phyloP scores from a whole-genome alignment of 2,113 vertebrate species.

The Polypterus senegalus region DNA sequence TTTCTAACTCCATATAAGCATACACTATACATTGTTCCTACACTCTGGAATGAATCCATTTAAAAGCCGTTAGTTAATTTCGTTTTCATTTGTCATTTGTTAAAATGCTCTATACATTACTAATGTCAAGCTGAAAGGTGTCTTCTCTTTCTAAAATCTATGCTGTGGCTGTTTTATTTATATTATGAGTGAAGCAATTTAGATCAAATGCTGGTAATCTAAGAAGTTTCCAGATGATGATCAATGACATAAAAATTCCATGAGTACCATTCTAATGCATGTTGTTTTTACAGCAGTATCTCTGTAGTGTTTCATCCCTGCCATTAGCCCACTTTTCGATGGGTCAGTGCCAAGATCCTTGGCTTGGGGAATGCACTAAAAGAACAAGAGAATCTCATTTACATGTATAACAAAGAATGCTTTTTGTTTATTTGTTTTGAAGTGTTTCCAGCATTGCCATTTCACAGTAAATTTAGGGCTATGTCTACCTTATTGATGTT shows the following conservation, averaged over 20 bases:
- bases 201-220: no score
- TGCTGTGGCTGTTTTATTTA: no score
- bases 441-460: not conserved
- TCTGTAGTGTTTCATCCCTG: slow-evolving; percentile 29
- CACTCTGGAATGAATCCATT: no score
- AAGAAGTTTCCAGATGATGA: not conserved
- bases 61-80: no score
- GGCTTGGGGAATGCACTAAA: slow-evolving; percentile 22
- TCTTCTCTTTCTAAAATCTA: no score
- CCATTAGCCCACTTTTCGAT: slow-evolving; percentile 38
- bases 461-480: not conserved
- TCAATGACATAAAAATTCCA: not conserved
- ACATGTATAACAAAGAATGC: slow-evolving; percentile 40
- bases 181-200: no score
- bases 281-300: slow-evolving; percentile 9
- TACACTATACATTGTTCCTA: no score
- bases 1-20: no score
- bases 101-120: no score
- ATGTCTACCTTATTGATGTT: not conserved
- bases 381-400: slow-evolving; percentile 41
- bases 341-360: slow-evolving; percentile 36
- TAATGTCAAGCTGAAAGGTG: no score
- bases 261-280: not conserved
- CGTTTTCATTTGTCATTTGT: no score
- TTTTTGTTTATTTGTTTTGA: slow-evolving; percentile 13